phyloP scores from a whole-genome alignment of 2,113 vertebrate species.

The Cacatua alba region DNA sequence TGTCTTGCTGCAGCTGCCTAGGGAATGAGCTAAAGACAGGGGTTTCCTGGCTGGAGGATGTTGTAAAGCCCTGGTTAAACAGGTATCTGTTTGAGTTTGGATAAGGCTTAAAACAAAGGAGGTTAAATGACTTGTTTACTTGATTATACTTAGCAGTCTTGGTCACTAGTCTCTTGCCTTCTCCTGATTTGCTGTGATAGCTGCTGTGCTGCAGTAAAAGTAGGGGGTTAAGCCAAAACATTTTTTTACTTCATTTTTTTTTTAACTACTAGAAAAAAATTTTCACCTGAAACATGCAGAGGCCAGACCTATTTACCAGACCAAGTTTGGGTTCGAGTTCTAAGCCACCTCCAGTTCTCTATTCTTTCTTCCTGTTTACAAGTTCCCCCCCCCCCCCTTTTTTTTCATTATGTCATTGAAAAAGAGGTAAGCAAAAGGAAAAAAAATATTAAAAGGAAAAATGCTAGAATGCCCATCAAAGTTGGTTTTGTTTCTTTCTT shows the following conservation, averaged over 20 bases:
- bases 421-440: neutral
- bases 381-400: neutral
- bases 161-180: neutral
- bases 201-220: neutral
- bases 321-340: neutral
- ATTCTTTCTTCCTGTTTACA: neutral
- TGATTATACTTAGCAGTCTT: neutral
- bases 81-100: neutral
- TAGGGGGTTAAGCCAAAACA: neutral
- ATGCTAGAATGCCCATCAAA: neutral
- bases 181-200: neutral
- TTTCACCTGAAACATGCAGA: neutral
- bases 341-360: neutral
- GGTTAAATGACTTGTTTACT: neutral
- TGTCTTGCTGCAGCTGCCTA: neutral
- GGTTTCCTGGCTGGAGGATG: neutral
- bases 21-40: neutral
- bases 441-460: neutral
- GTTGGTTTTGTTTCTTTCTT: neutral
- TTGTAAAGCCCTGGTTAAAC: neutral
- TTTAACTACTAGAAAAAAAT: neutral
- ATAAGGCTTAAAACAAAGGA: neutral
- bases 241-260: neutral
- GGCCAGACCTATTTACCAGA: neutral
- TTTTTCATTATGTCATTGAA: neutral